Evolutionary conservation across 2,888 invertebrate genomes (phyloP).

Genomic region (Hemaris fuciformis): DNA sequence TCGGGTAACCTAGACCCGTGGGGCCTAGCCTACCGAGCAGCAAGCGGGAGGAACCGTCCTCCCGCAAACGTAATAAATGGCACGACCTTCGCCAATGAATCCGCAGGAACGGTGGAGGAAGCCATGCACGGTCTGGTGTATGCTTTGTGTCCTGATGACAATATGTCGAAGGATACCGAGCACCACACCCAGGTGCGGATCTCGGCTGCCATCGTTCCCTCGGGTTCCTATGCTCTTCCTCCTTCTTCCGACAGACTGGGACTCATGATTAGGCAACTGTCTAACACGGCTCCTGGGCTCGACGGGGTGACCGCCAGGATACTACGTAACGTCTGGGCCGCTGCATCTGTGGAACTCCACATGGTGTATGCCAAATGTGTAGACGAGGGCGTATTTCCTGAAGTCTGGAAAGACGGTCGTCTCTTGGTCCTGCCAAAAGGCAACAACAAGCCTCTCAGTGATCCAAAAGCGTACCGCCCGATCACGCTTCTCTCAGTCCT

Average conservation of each 20-base stretch:
- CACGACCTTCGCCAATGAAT: conserved; percentile 10
- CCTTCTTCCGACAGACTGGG: too few relatives aligned
- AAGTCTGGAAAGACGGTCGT: conserved; percentile 31
- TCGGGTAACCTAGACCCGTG: conserved; percentile 26
- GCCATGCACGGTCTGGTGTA: conserved; percentile 24
- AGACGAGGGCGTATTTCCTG: conserved; percentile 28
- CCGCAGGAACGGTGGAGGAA: conserved; percentile 11
- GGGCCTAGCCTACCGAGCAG: conserved; percentile 28
- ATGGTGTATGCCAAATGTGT: conserved; percentile 27
- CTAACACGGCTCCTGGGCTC: too few relatives aligned
- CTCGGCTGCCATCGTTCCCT: conserved; percentile 23
- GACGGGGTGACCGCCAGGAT: too few relatives aligned
- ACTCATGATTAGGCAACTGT: too few relatives aligned
- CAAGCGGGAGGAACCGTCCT: conserved; percentile 23
- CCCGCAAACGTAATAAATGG: conserved; percentile 24
- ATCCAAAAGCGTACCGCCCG: conserved; percentile 30
- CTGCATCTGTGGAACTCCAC: conserved; percentile 17
- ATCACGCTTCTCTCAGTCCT: conserved; percentile 28
- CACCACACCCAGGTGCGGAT: conserved; percentile 29
- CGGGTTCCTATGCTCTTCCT: conserved; percentile 22
- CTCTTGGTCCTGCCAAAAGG: conserved; percentile 31
- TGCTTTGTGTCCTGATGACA: conserved; percentile 36
- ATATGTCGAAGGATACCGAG: conserved; percentile 12
- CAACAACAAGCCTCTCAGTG: conserved; percentile 23
- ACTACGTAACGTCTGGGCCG: conserved; percentile 25